Conservation (phyloP, 2,113 vertebrate species). For the Microtus pennsylvanicus region DNA sequence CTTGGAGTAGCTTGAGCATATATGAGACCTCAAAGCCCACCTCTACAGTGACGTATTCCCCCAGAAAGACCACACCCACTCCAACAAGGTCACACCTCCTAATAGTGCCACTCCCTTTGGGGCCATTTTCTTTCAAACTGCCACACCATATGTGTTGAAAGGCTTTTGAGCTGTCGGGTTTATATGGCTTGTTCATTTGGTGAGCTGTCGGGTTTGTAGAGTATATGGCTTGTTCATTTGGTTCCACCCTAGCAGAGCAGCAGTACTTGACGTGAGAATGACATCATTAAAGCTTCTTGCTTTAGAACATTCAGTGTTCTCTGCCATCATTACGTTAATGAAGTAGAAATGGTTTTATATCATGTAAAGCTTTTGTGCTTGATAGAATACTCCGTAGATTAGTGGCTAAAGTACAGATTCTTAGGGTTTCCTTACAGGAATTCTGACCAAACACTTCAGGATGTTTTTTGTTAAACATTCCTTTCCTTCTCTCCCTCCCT, state of each 20-base stretch:
- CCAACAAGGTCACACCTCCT: neutral
- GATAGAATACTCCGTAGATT: neutral
- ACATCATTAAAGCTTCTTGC: neutral
- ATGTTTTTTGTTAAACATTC: neutral
- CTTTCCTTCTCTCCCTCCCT: neutral
- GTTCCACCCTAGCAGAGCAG: neutral
- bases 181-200: no score
- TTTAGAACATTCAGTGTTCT: neutral
- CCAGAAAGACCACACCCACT: neutral
- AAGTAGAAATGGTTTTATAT: slow-evolving; percentile 25
- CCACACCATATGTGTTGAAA: neutral
- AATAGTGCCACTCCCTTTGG: neutral
- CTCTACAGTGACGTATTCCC: neutral
- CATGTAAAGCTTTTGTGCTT: neutral
- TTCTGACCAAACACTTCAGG: neutral
- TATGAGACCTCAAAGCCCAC: neutral
- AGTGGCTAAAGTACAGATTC: neutral
- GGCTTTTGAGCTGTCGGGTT: neutral
- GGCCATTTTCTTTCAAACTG: neutral
- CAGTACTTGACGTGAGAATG: neutral
- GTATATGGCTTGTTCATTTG: neutral
- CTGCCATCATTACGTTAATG: neutral
- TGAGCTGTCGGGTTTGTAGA: neutral
- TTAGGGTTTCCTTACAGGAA: neutral
- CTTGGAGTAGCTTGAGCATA: neutral